These are phyloP conservation scores for Acropora yongei DNA, from an alignment of 64 coral and sea anemone species.

Conservation along the genomic window DNA sequence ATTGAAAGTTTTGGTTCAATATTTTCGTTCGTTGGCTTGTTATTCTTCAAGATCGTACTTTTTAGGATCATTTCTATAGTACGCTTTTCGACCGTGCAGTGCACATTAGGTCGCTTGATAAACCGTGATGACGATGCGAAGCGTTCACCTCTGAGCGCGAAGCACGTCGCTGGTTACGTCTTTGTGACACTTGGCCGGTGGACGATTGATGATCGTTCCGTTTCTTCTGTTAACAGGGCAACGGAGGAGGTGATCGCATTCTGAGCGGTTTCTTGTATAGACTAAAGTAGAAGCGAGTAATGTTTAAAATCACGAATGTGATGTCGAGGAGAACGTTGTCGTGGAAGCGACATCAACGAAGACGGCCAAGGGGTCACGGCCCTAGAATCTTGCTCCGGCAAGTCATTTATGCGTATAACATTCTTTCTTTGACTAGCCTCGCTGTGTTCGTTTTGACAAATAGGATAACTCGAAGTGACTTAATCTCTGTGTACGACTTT, in stretches of 20 bases:
- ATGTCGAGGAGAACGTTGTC: too few relatives aligned
- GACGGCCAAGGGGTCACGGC: too few relatives aligned
- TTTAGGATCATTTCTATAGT: conserved; percentile 61
- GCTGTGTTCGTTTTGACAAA: too few relatives aligned
- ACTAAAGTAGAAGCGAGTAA: neutral
- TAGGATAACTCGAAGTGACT: too few relatives aligned
- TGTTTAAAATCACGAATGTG: neutral
- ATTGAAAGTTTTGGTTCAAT: neutral
- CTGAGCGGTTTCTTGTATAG: conserved; percentile 20
- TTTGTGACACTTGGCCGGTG: conserved; percentile 23
- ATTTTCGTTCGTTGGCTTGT: accelerated
- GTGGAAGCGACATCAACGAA: too few relatives aligned
- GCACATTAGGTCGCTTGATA: conserved; percentile 3
- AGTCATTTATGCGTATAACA: too few relatives aligned
- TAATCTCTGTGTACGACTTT: too few relatives aligned
- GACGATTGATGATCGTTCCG: conserved; percentile 55
- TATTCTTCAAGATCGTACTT: neutral
- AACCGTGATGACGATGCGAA: conserved; percentile 62
- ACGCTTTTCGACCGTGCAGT: conserved; percentile 24
- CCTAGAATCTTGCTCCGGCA: too few relatives aligned
- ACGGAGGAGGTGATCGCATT: conserved; percentile 57
- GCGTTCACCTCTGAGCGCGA: conserved; percentile 51
- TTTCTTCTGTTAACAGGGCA: neutral
- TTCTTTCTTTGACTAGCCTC: too few relatives aligned
- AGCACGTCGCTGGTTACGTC: conserved; percentile 12